Percentiles rank a stretch among this genome's conserved stretches.
Conservation (phyloP, 2,888 invertebrate genomes). For the Lithophane leautieri region DNA sequence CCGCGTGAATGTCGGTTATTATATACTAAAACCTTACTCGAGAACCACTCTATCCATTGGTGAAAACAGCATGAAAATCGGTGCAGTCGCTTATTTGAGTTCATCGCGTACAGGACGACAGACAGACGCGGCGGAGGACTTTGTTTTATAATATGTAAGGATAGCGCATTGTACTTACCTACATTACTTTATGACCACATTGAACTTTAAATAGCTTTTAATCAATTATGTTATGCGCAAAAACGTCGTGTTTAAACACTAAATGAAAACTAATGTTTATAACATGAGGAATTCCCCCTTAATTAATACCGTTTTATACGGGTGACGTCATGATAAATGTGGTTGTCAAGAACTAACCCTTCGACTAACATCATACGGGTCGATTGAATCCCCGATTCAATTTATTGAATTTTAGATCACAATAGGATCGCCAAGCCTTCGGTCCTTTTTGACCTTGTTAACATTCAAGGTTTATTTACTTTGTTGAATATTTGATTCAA, state of each 20-base stretch:
- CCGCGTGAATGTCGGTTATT: too few relatives aligned
- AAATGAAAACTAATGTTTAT: slow-evolving; percentile 43
- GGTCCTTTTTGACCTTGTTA: slow-evolving; percentile 60
- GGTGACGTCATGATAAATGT: slow-evolving; percentile 37
- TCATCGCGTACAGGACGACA: too few relatives aligned
- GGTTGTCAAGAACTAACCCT: slow-evolving; percentile 38
- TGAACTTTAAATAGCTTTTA: slow-evolving; percentile 22
- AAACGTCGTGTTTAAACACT: slow-evolving; percentile 19
- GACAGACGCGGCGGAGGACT: too few relatives aligned
- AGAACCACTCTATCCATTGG: too few relatives aligned
- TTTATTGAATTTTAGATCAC: slow-evolving; percentile 59
- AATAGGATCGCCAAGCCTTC: slow-evolving; percentile 56
- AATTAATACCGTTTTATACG: slow-evolving; percentile 25
- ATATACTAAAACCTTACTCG: too few relatives aligned
- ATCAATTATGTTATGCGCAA: slow-evolving; percentile 20
- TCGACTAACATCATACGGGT: slow-evolving; percentile 50
- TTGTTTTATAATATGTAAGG: too few relatives aligned
- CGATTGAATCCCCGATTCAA: slow-evolving; percentile 55
- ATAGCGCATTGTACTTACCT: neutral
- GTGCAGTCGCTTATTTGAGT: too few relatives aligned
- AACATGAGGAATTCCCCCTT: slow-evolving; percentile 19
- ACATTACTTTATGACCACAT: neutral
- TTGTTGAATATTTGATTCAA: slow-evolving; percentile 50
- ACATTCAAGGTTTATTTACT: slow-evolving; percentile 61
- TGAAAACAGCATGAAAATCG: too few relatives aligned